A percentile compares a stretch with the other conserved stretches of the same genome.
phyloP scores from a whole-genome alignment of 2,888 invertebrate genomes.

The Eugnorisma glareosa region DNA sequence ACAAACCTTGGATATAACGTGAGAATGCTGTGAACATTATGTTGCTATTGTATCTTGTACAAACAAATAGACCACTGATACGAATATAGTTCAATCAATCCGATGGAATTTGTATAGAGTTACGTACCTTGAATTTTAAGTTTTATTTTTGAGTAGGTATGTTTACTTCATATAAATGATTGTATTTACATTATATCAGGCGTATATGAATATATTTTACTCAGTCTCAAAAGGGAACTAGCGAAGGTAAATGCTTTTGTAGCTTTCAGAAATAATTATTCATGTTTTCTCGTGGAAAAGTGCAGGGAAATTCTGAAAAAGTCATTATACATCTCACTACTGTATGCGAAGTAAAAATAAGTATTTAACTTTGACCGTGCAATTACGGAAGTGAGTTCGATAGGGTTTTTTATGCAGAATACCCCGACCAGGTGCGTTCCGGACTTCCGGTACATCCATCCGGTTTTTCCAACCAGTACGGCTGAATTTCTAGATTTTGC shows the following conservation, averaged over 20 bases:
- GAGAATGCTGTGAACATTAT: constrained; percentile 39
- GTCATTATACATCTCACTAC: neutral
- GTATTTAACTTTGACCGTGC: constrained; percentile 3
- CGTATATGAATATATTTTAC: constrained; percentile 5
- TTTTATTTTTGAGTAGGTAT: neutral
- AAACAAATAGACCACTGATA: constrained; percentile 8
- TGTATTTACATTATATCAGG: constrained; percentile 10
- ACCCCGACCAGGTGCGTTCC: constrained; percentile 28
- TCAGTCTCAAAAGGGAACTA: constrained; percentile 6
- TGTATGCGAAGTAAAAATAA: constrained; percentile 13
- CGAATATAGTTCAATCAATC: neutral
- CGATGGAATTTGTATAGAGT: neutral
- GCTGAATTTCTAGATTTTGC: constrained; percentile 27
- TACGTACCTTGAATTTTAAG: neutral
- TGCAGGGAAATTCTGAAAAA: constrained; percentile 11
- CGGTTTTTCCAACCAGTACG: constrained; percentile 7
- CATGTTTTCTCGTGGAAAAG: neutral
- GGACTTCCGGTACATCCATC: constrained; percentile 20
- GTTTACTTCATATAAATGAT: neutral
- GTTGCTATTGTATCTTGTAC: neutral
- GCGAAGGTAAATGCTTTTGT: neutral
- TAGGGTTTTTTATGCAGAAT: constrained; percentile 18
- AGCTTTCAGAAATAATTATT: constrained; percentile 28
- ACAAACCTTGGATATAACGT: constrained; percentile 32
- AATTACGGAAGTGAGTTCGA: constrained; percentile 12